These are phyloP conservation scores for Parnassius orleans DNA, from an alignment of 2,888 invertebrate genomes.

Conservation along the genomic window DNA sequence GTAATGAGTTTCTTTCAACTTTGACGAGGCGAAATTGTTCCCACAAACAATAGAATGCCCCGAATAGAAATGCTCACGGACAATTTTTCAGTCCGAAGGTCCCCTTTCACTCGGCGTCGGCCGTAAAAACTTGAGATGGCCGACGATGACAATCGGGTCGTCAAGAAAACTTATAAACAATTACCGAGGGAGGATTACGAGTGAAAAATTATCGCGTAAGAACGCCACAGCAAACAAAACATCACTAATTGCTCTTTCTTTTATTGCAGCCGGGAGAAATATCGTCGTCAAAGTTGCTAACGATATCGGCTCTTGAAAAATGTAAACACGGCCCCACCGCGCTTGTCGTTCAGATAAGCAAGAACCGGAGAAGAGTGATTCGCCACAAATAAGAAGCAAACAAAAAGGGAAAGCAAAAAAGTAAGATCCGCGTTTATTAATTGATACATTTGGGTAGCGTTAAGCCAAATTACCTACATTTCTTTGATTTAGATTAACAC, in stretches of 20 bases:
- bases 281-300: slow-evolving; percentile 31
- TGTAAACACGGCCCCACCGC: slow-evolving; percentile 39
- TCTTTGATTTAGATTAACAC: too few species aligned
- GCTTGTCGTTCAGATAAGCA: slow-evolving; percentile 39
- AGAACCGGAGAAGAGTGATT: slow-evolving; percentile 38
- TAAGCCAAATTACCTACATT: too few species aligned
- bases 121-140: slow-evolving; percentile 32
- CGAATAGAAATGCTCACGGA: slow-evolving; percentile 1
- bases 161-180: slow-evolving; percentile 39
- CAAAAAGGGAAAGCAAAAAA: slow-evolving; percentile 23
- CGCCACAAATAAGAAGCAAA: slow-evolving; percentile 45
- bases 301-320: slow-evolving; percentile 44
- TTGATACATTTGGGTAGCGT: too few species aligned
- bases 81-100: slow-evolving; percentile 26
- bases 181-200: slow-evolving; percentile 38
- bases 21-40: slow-evolving; percentile 15
- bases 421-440: too few species aligned
- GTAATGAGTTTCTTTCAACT: slow-evolving; percentile 21
- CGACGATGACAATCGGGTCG: slow-evolving; percentile 32
- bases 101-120: slow-evolving; percentile 21
- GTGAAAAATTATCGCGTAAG: slow-evolving; percentile 40
- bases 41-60: slow-evolving; percentile 17
- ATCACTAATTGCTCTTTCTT: slow-evolving; percentile 45
- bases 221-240: slow-evolving; percentile 38
- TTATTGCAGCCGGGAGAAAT: slow-evolving; percentile 37